phyloP scores from a whole-genome alignment of 2,113 vertebrate species.

The Aptenodytes forsteri region DNA sequence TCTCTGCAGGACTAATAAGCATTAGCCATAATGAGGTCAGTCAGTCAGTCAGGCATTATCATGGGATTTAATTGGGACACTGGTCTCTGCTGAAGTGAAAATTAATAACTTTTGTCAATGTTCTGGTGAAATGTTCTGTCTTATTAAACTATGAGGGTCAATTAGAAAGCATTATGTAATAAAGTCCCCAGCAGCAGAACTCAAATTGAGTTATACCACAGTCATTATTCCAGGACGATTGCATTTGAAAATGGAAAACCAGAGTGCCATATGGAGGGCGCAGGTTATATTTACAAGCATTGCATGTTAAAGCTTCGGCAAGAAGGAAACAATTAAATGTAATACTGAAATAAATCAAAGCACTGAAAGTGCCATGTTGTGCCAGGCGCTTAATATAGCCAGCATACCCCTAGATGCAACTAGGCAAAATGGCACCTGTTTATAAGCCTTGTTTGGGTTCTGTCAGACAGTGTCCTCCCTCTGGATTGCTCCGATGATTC shows the following conservation, averaged over 20 bases:
- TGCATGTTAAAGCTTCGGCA: constrained; percentile 80
- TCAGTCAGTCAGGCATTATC: constrained; percentile 90
- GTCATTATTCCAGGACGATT: constrained; percentile 84
- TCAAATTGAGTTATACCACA: constrained; percentile 95
- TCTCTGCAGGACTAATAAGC: constrained; percentile 93
- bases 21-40: constrained; percentile 96
- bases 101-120: constrained; percentile 99
- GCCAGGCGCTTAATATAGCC: constrained; percentile 66
- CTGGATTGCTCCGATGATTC: constrained; percentile 18
- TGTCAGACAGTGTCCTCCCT: constrained; percentile 38
- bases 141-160: constrained; percentile 96
- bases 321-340: constrained; percentile 85
- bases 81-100: constrained; percentile 99
- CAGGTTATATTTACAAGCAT: constrained; percentile 82
- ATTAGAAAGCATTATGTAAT: constrained; percentile 99
- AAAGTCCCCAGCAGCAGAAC: constrained; percentile 92
- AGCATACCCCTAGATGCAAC: constrained; percentile 56
- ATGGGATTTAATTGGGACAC: constrained; percentile 99
- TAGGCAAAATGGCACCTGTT: constrained; percentile 58
- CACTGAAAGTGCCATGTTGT: constrained; percentile 63
- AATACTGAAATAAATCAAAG: constrained; percentile 82
- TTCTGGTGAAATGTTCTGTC: constrained; percentile 94
- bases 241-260: constrained; percentile 86
- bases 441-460: constrained; percentile 53
- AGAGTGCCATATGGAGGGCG: constrained; percentile 79